These are phyloP conservation scores for Diadromus collaris DNA, from an alignment of 2,888 invertebrate species.

Conservation along the genomic window DNA sequence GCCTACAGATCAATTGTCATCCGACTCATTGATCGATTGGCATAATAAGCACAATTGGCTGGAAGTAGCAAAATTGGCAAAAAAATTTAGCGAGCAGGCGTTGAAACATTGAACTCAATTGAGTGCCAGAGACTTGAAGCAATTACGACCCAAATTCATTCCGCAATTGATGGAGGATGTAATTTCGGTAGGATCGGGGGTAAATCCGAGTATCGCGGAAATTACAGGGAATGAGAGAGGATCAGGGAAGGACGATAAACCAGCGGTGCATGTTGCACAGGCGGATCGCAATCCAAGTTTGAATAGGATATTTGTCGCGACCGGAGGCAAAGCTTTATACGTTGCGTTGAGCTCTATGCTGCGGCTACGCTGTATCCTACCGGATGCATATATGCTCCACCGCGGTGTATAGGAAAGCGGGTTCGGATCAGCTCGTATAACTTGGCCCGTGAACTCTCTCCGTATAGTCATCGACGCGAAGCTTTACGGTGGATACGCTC, in stretches of 20 bases:
- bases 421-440: slow-evolving; percentile 22
- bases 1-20: too few species aligned
- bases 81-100: not conserved
- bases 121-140: not conserved
- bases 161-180: not conserved
- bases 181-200: not conserved
- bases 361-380: not conserved
- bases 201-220: not conserved
- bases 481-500: slow-evolving; percentile 25
- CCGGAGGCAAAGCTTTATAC: slow-evolving; percentile 1
- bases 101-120: not conserved
- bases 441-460: slow-evolving; percentile 24
- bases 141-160: not conserved
- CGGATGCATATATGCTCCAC: not conserved
- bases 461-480: slow-evolving; percentile 5
- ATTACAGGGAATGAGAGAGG: not conserved
- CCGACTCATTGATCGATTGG: too few species aligned
- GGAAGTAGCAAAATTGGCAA: too few species aligned
- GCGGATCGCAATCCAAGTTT: not conserved
- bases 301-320: slow-evolving; percentile 11
- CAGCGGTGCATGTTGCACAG: slow-evolving; percentile 2
- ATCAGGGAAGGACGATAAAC: not conserved
- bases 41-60: not conserved
- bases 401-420: slow-evolving; percentile 4
- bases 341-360: slow-evolving; percentile 2